These are phyloP conservation scores for Atethmia centrago DNA, from an alignment of 2,888 invertebrate genomes.

Conservation along the genomic window DNA sequence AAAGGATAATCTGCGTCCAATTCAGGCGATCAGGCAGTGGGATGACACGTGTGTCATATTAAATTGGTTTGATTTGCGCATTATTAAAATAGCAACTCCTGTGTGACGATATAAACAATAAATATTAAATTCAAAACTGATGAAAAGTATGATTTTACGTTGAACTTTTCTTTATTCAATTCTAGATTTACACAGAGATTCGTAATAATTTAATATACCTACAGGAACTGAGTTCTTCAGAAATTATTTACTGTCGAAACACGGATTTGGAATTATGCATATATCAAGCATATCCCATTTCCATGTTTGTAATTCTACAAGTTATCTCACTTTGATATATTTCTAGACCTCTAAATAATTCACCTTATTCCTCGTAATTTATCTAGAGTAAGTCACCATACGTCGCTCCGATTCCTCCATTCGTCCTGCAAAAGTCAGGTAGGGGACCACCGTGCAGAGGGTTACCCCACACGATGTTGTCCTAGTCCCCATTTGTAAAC, in stretches of 20 bases:
- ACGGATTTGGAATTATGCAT: not conserved
- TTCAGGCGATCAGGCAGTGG: not conserved
- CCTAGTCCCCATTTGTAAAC: constrained; percentile 55
- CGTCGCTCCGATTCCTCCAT: constrained; percentile 38
- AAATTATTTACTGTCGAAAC: too few relatives aligned
- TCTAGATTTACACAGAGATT: too few relatives aligned
- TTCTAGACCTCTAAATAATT: constrained; percentile 30
- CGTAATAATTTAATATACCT: too few relatives aligned
- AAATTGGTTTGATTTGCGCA: not conserved
- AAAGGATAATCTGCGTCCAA: constrained; percentile 33
- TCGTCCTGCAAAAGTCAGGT: constrained; percentile 50
- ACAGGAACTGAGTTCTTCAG: too few relatives aligned
- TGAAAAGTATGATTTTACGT: not conserved
- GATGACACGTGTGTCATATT: not conserved
- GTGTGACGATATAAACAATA: not conserved
- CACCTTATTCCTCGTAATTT: constrained; percentile 26
- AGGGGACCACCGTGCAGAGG: constrained; percentile 53
- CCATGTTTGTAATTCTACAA: not conserved
- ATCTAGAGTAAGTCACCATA: constrained; percentile 44
- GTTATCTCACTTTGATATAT: not conserved
- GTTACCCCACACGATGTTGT: constrained; percentile 54
- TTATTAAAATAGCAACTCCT: not conserved
- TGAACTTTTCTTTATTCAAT: not conserved
- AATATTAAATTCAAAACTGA: not conserved
- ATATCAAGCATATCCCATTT: not conserved